phyloP scores from a whole-genome alignment of 2,888 invertebrate species.

The Rapana venosa region DNA sequence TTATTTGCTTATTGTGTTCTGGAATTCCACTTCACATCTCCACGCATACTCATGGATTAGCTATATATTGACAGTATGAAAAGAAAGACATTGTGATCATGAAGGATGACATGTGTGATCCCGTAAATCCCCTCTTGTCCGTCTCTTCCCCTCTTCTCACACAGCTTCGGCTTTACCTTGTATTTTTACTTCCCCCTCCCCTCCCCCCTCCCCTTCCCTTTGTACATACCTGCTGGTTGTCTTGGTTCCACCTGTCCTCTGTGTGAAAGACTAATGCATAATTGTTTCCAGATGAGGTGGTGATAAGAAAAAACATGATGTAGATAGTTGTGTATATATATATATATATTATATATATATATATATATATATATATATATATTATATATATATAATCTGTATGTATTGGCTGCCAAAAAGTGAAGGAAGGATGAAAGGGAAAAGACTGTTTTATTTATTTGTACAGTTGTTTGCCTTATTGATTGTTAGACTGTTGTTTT shows the following conservation, averaged over 20 bases:
- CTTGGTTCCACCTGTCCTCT: neutral
- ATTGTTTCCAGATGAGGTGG: neutral
- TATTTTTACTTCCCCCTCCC: neutral
- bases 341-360: neutral
- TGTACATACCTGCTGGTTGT: neutral
- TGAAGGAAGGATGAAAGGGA: neutral
- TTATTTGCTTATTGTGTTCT: neutral
- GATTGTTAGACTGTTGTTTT: neutral
- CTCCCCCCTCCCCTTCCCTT: neutral
- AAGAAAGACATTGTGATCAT: neutral
- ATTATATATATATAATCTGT: neutral
- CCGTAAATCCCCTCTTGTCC: conserved; percentile 7
- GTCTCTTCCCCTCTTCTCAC: neutral
- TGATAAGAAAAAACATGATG: neutral
- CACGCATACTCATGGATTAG: conserved; percentile 10
- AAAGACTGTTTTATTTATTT: conserved; percentile 3
- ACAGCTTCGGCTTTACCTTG: neutral
- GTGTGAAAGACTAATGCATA: neutral
- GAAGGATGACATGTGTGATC: neutral
- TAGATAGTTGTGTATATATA: neutral
- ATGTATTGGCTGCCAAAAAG: neutral
- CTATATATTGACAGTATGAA: neutral
- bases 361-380: neutral
- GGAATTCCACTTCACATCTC: conserved; percentile 11
- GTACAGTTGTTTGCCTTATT: neutral